Base-by-base conservation (phyloP, 2,888 invertebrate species). In the Pherbina coryleti region DNA sequence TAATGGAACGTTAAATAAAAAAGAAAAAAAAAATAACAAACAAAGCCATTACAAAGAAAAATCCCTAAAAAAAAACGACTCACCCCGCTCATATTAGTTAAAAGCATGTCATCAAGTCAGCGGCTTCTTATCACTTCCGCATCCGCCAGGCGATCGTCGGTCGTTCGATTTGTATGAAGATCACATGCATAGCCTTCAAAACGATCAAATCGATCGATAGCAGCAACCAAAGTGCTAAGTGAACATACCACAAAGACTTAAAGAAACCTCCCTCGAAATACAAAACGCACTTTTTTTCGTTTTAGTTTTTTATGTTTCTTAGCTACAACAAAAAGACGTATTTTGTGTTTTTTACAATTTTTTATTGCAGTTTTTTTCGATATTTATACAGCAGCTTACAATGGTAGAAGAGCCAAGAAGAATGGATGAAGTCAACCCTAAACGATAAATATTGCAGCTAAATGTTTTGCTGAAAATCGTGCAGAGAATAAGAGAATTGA, bases 131-230 rank as follows among this genome's bases (percentile, higher is more conserved):
- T 53, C 31, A 71, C 53, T 71, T 71, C 19, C 37, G 19, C 11
- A 66, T 37, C 25, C 66, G n/a, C 1, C 31, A 19, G 53, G 5
- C 71, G 28, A 53, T 51, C 25, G 53, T 17, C 2, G 11, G 55
- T 17, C 22, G 25, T 28, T 14, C 22, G 25, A 69, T 85, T 85
- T 83, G 83, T 82, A 78, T 81, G 80, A 81, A 80, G 81, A 79
- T 37, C n/a, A 28, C 72, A 64, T 64, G 51, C 79, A 69, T 62
- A 77, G 73, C 17, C 72, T 66, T 53, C 81, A 82, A 82, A 82
- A 78, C 81, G 83, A 84, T 85, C 85, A 84, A 44, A 84, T 84
- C 84, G 84, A 82, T 82, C 85, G 84, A 82, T 82, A 78, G 79
- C 8, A 76, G 11, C 44, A 44, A 77, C 53, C 64, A 67, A 77